phyloP scores from a whole-genome alignment of 2,113 vertebrate species.

The Muscicapa adusta region DNA sequence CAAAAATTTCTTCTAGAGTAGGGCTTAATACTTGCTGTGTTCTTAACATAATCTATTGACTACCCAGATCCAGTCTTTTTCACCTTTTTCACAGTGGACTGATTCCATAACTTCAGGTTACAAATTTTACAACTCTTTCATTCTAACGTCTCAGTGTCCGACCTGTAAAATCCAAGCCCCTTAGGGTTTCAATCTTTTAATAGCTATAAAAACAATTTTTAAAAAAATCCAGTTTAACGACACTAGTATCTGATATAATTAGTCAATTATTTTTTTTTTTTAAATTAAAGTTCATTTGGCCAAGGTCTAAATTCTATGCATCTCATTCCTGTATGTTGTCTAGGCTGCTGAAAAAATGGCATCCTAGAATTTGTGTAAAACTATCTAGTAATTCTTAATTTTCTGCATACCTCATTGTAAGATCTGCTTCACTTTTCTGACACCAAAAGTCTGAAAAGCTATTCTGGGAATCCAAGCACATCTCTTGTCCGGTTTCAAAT shows the following conservation, averaged over 20 bases:
- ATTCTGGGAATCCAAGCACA: neutral
- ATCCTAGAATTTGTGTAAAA: neutral
- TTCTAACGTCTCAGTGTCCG: neutral
- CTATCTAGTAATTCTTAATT: neutral
- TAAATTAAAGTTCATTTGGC: neutral
- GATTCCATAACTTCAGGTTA: neutral
- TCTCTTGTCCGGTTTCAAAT: neutral
- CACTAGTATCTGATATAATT: neutral
- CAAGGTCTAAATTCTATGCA: neutral
- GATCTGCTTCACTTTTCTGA: neutral
- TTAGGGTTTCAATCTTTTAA: neutral
- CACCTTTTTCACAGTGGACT: neutral
- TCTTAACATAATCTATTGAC: neutral
- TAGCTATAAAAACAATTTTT: neutral
- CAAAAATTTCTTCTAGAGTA: neutral
- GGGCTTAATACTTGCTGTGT: neutral
- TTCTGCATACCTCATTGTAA: neutral
- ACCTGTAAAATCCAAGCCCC: neutral
- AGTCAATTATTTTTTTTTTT: neutral
- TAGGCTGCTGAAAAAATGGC: neutral
- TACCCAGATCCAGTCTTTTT: neutral
- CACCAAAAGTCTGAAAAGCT: neutral
- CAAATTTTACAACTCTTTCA: neutral
- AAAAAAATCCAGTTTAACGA: neutral
- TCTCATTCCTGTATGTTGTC: neutral